Evolutionary conservation across 2,888 invertebrate genomes (phyloP).

Genomic region (Leptinotarsa tumamoca): DNA sequence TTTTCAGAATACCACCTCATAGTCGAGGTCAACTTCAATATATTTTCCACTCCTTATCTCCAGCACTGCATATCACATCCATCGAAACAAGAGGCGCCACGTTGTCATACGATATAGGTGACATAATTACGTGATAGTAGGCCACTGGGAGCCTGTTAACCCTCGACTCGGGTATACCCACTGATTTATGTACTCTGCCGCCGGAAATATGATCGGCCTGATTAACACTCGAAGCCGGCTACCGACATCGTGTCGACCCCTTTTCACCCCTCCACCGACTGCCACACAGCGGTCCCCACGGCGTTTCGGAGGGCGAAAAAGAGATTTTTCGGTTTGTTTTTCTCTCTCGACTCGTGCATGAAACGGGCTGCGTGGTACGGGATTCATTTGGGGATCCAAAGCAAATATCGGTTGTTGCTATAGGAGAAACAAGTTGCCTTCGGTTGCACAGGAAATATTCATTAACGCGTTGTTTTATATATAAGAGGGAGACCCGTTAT

Average conservation of each 20-base stretch:
- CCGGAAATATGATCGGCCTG: slow-evolving; percentile 61
- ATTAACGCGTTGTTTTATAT: neutral
- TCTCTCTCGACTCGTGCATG: neutral
- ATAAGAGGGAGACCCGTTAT: neutral
- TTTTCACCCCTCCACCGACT: neutral
- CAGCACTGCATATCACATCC: slow-evolving; percentile 27
- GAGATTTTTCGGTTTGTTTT: slow-evolving; percentile 11
- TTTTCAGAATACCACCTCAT: too few species aligned
- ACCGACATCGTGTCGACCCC: slow-evolving; percentile 1
- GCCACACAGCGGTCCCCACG: neutral
- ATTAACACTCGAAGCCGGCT: slow-evolving; percentile 57
- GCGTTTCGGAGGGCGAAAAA: neutral
- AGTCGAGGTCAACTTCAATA: too few species aligned
- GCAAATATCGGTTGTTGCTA: slow-evolving; percentile 9
- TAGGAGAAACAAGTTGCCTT: slow-evolving; percentile 9
- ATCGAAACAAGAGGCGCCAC: slow-evolving; percentile 37
- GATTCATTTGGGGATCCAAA: slow-evolving; percentile 1
- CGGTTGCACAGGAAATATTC: neutral
- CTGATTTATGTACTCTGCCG: slow-evolving; percentile 61
- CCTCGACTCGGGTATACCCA: slow-evolving; percentile 61
- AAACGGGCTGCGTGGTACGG: neutral
- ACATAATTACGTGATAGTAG: slow-evolving; percentile 66
- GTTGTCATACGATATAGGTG: slow-evolving; percentile 66
- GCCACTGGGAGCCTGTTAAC: slow-evolving; percentile 67
- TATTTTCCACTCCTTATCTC: neutral